Conservation (phyloP, 2,797 vertebrate species). For the Poeciliopsis turneri region DNA sequence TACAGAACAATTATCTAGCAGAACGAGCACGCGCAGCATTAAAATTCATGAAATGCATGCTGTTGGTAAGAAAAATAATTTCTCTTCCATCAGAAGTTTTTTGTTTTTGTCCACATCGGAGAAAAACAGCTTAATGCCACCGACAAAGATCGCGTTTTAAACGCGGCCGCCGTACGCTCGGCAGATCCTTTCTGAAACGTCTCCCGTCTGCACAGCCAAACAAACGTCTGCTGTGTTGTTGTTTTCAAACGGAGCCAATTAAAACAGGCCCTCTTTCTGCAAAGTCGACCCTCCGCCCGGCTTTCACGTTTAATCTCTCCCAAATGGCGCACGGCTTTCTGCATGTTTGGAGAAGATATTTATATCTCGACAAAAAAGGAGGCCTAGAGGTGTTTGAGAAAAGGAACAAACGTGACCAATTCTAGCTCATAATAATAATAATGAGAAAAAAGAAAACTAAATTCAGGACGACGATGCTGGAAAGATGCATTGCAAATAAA, state of each 20-base stretch:
- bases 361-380: not conserved
- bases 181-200: slow-evolving; percentile 11
- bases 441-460: too few species aligned
- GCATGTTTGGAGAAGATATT: slow-evolving; percentile 9
- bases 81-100: slow-evolving; percentile 8
- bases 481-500: too few species aligned
- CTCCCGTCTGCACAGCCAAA: slow-evolving; percentile 7
- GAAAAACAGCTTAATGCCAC: slow-evolving; percentile 10
- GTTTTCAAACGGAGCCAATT: slow-evolving; percentile 45
- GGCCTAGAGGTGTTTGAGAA: not conserved
- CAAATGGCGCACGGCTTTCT: not conserved
- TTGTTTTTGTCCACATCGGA: slow-evolving; percentile 3
- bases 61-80: slow-evolving; percentile 17
- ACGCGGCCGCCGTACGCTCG: slow-evolving; percentile 26
- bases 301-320: slow-evolving; percentile 18
- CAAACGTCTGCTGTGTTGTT: slow-evolving; percentile 37
- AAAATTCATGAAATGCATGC: slow-evolving; percentile 35
- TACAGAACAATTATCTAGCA: slow-evolving; percentile 10
- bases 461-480: too few species aligned
- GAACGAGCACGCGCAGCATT: slow-evolving; percentile 34
- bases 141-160: slow-evolving; percentile 3
- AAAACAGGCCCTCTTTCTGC: slow-evolving; percentile 32
- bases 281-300: slow-evolving; percentile 36
- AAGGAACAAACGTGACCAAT: not conserved
- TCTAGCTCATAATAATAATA: too few species aligned